These are phyloP conservation scores for Rambutsinella grinnellia DNA, from an alignment of 2,888 invertebrate genomes.

Conservation along the genomic window DNA sequence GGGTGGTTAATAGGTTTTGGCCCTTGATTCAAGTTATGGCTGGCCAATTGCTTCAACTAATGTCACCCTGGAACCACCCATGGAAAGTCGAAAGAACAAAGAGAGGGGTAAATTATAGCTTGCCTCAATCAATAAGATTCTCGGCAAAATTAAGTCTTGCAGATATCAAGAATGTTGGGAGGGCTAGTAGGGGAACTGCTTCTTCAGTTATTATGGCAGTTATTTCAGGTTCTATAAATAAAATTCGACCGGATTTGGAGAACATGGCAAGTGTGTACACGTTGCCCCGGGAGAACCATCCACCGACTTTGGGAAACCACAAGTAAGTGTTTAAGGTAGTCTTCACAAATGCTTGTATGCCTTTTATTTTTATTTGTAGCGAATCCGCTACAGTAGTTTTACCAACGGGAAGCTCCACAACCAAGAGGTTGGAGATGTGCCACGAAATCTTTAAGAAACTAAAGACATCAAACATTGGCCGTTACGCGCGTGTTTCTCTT, in stretches of 20 bases:
- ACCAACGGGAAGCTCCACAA: too few species aligned
- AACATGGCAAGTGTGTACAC: not conserved
- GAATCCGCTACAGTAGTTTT: too few species aligned
- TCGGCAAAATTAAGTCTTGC: not conserved
- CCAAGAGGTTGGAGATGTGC: not conserved
- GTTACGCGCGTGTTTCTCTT: not conserved
- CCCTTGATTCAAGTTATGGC: not conserved
- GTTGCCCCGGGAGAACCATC: slow-evolving; percentile 11
- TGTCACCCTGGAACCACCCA: not conserved
- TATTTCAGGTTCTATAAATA: slow-evolving; percentile 9
- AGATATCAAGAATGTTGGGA: slow-evolving; percentile 6
- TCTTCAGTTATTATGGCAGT: slow-evolving; percentile 1
- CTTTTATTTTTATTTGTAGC: too few species aligned
- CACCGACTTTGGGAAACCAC: slow-evolving; percentile 1
- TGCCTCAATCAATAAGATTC: not conserved
- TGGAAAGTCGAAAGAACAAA: not conserved
- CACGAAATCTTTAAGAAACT: not conserved
- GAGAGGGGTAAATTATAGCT: not conserved
- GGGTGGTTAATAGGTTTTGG: not conserved
- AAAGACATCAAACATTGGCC: not conserved
- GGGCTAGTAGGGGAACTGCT: not conserved
- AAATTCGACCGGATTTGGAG: not conserved
- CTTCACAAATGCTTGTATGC: too few species aligned
- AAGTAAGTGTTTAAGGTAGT: not conserved
- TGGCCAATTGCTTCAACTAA: not conserved